Conservation (phyloP, 2,797 vertebrate species). For the Urophycis tenuis region DNA sequence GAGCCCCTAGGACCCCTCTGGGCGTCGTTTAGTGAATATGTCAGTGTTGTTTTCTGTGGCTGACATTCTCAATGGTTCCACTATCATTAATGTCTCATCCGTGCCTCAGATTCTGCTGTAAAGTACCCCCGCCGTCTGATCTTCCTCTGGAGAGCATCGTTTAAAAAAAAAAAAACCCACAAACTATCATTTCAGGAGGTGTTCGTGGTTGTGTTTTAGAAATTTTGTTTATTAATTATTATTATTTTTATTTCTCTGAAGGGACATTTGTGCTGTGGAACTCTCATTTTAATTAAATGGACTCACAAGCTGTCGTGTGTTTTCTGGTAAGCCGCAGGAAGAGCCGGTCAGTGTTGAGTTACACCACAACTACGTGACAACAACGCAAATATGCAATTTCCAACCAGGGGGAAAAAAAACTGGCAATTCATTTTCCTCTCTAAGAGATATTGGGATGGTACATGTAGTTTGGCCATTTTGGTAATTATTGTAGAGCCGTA, state of each 20-base stretch:
- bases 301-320: conserved; percentile 23
- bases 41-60: background rate
- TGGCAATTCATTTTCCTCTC: background rate
- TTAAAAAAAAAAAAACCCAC: too few species aligned
- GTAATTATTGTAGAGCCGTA: background rate
- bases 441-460: background rate
- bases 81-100: background rate
- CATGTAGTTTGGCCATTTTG: background rate
- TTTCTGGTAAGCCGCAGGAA: conserved; percentile 25
- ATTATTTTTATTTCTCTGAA: background rate
- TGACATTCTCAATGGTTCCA: background rate
- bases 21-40: background rate
- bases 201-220: background rate
- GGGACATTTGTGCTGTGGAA: conserved; percentile 8
- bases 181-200: background rate
- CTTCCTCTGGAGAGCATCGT: background rate
- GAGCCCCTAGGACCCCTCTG: background rate
- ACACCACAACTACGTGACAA: conserved; percentile 31
- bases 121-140: background rate
- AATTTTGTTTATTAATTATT: too few species aligned
- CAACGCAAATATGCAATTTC: conserved; percentile 14
- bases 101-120: background rate
- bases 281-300: conserved; percentile 26
- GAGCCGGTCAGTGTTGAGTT: conserved; percentile 42
- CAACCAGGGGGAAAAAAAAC: too few species aligned